These are phyloP conservation scores for Eilema griseolum DNA, from an alignment of 2,888 invertebrate species.

Conservation along the genomic window DNA sequence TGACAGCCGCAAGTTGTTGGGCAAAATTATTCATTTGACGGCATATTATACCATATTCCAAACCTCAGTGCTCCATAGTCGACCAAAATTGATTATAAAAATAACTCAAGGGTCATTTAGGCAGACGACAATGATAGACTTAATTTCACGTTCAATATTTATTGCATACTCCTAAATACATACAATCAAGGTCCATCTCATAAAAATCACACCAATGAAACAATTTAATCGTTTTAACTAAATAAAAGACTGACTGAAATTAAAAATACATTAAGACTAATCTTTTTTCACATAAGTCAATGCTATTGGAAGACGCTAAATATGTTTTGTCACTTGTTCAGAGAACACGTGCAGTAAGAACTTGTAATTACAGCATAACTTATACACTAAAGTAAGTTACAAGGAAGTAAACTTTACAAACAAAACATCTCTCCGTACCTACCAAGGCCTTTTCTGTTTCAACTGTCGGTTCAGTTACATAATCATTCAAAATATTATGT, in stretches of 20 bases:
- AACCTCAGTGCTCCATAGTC: background rate
- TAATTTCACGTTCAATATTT: constrained; percentile 75
- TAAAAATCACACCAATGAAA: constrained; percentile 80
- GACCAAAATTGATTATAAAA: background rate
- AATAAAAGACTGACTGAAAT: constrained; percentile 76
- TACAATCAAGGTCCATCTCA: constrained; percentile 81
- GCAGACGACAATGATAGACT: constrained; percentile 38
- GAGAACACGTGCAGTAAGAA: constrained; percentile 57
- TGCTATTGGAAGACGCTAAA: constrained; percentile 82
- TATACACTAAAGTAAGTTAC: constrained; percentile 52
- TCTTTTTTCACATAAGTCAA: constrained; percentile 61
- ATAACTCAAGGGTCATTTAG: background rate
- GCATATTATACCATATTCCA: background rate
- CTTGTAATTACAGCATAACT: constrained; percentile 53
- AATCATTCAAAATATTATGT: constrained; percentile 79
- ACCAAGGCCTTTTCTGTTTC: constrained; percentile 62
- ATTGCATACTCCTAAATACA: constrained; percentile 81
- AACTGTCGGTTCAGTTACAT: constrained; percentile 56
- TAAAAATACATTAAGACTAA: constrained; percentile 69
- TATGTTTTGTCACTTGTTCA: constrained; percentile 54
- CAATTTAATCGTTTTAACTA: constrained; percentile 64
- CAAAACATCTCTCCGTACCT: constrained; percentile 52
- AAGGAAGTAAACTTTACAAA: constrained; percentile 41
- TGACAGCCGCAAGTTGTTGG: background rate
- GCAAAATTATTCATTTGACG: background rate